A percentile compares a stretch with the other conserved stretches of the same genome.
These are phyloP conservation scores for Epistrophe grossulariae DNA, from an alignment of 2,888 invertebrate genomes.

Conservation along the genomic window DNA sequence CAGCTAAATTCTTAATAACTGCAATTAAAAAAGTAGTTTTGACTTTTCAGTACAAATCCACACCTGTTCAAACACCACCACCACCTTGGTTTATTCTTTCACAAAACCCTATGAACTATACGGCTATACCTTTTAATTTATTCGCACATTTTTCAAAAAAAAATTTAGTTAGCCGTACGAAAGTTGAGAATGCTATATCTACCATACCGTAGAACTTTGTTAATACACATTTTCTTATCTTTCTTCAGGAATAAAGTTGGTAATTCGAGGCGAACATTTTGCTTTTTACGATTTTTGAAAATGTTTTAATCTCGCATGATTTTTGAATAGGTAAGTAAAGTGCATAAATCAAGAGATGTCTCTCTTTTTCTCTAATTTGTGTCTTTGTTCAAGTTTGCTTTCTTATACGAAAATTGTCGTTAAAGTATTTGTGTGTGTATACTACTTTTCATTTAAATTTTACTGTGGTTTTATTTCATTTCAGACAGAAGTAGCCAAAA, in stretches of 20 bases:
- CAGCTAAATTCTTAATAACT: no score
- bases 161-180: constrained; percentile 33
- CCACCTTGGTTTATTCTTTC: not conserved
- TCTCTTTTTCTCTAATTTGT: not conserved
- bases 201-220: constrained; percentile 5
- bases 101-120: constrained; percentile 1
- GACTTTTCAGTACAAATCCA: not conserved
- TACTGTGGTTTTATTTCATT: no score
- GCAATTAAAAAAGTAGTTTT: no score
- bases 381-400: not conserved
- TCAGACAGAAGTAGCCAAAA: no score
- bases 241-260: not conserved
- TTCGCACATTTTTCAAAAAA: constrained; percentile 59
- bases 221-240: constrained; percentile 25
- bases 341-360: constrained; percentile 22
- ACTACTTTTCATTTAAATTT: no score
- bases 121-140: constrained; percentile 66
- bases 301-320: constrained; percentile 52
- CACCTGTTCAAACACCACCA: not conserved
- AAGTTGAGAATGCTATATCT: constrained; percentile 31
- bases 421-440: no score
- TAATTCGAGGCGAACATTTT: constrained; percentile 18
- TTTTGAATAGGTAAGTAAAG: constrained; percentile 21
- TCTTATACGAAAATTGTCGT: not conserved
- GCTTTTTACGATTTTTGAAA: constrained; percentile 24